Evolutionary conservation across 2,797 vertebrate genomes (phyloP).

Genomic region (Amniataba percoides): DNA sequence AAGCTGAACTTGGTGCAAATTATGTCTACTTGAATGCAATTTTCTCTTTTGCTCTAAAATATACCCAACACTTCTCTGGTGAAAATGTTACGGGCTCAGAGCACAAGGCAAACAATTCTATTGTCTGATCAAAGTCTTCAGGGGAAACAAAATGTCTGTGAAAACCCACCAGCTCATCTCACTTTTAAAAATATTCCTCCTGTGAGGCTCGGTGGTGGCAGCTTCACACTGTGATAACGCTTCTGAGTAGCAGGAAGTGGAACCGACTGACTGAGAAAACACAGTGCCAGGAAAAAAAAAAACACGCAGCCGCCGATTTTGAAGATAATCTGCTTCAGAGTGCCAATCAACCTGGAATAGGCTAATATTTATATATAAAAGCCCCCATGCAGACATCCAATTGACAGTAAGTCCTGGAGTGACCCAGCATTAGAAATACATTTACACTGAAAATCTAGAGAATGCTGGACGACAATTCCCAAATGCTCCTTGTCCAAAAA

Average conservation of each 20-base stretch:
- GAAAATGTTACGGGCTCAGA: background rate
- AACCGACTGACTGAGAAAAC: constrained; percentile 28
- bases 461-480: constrained; percentile 33
- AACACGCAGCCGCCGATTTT: constrained; percentile 6
- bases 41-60: background rate
- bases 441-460: constrained; percentile 18
- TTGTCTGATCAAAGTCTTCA: background rate
- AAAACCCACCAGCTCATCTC: constrained; percentile 18
- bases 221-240: constrained; percentile 11
- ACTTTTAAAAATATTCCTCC: constrained; percentile 24
- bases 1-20: background rate
- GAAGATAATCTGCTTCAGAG: constrained; percentile 17
- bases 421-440: constrained; percentile 27
- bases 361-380: constrained; percentile 15
- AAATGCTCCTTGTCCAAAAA: constrained; percentile 25
- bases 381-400: constrained; percentile 27
- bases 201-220: constrained; percentile 8
- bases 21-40: background rate
- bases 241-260: constrained; percentile 7
- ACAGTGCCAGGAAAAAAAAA: constrained; percentile 29
- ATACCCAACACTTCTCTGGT: background rate
- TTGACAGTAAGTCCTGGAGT: constrained; percentile 30
- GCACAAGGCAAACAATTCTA: background rate
- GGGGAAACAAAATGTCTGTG: constrained; percentile 8
- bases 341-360: constrained; percentile 18